Percentiles rank a stretch among this genome's conserved stretches.
phyloP scores from a whole-genome alignment of 2,113 vertebrate species.

The Ovibos moschatus region DNA sequence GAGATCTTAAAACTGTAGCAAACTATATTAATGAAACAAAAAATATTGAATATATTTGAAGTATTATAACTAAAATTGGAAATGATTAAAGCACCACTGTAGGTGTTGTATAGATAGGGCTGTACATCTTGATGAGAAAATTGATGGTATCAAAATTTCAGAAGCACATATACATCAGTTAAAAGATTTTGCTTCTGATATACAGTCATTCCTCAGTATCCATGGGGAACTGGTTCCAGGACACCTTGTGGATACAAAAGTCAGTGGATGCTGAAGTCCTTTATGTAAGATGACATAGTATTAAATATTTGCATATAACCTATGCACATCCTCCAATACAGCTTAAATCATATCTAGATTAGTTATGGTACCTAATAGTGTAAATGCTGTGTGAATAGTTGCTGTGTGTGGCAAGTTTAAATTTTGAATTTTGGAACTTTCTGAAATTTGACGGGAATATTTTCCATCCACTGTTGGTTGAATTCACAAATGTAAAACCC shows the following conservation, averaged over 20 bases:
- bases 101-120: neutral
- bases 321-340: neutral
- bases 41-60: neutral
- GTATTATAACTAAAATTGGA: neutral
- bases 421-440: neutral
- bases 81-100: neutral
- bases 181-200: neutral
- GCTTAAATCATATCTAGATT: neutral
- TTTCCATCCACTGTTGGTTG: neutral
- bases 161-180: neutral
- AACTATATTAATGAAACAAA: neutral
- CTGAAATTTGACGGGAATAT: neutral
- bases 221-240: neutral
- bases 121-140: neutral
- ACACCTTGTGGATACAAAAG: neutral
- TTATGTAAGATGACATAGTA: neutral
- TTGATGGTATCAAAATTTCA: neutral
- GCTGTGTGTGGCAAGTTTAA: neutral
- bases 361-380: neutral
- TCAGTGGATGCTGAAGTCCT: neutral
- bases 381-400: neutral
- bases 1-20: neutral
- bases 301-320: neutral
- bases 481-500: neutral
- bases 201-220: neutral